These are phyloP conservation scores for Drosophila bipectinata DNA, from an alignment of 1,140 invertebrate genomes.

Conservation along the genomic window DNA sequence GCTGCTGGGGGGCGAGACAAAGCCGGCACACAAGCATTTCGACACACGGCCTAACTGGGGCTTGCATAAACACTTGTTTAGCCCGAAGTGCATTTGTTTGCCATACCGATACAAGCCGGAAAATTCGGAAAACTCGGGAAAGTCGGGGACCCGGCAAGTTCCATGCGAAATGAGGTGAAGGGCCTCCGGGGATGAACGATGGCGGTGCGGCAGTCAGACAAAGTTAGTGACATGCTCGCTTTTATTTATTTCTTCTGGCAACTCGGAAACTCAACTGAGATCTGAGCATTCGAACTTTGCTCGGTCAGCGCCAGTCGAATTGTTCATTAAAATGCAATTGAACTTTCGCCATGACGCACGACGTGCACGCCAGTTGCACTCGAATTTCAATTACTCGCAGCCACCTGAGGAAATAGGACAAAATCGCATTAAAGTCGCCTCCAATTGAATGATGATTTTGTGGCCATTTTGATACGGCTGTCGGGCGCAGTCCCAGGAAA, in stretches of 20 bases:
- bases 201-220: slow-evolving; percentile 30
- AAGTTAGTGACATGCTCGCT: slow-evolving; percentile 40
- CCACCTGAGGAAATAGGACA: slow-evolving; percentile 30
- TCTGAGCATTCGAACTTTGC: slow-evolving; percentile 20
- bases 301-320: slow-evolving; percentile 33
- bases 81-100: slow-evolving; percentile 48
- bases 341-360: slow-evolving; percentile 46
- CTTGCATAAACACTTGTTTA: slow-evolving; percentile 54
- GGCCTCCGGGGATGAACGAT: not conserved
- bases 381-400: slow-evolving; percentile 61
- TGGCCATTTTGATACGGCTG: slow-evolving; percentile 42
- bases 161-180: not conserved
- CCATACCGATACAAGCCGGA: slow-evolving; percentile 12
- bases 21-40: not conserved
- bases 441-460: slow-evolving; percentile 58
- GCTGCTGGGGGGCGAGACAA: no score
- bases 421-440: slow-evolving; percentile 52
- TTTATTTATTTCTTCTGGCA: slow-evolving; percentile 56
- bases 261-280: slow-evolving; percentile 1
- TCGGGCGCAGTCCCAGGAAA: slow-evolving; percentile 36
- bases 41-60: slow-evolving; percentile 15
- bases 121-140: not conserved
- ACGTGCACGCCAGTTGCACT: slow-evolving; percentile 27
- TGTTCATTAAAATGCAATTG: slow-evolving; percentile 72
- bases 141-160: not conserved